Evolutionary conservation across 2,797 vertebrate genomes (phyloP), one percentile per base, ranked within the genome.

Genomic region (Tiaroga cobitis): DNA sequence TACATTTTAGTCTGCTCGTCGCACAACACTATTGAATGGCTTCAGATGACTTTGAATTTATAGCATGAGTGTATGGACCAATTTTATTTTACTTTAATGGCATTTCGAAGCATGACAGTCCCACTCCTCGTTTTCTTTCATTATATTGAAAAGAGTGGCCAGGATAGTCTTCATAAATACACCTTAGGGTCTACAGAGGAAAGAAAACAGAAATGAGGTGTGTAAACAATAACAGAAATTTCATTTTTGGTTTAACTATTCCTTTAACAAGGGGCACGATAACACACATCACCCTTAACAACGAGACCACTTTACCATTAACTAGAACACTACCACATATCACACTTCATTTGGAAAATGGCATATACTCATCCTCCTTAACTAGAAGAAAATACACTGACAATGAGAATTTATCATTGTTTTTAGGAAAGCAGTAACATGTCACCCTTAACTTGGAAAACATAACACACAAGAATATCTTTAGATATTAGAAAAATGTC

Each of bases 201-300:
- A 51, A 51, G 5, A 51, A 54, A 54, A 3, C 51, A 54, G 4
- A 16, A 56, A 56, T 56, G 21, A 21, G 54, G 8, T 24, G 8
- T 8, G 21, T 24, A 26, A 43, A 8, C 16, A 49, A 77, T 59
- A 21, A 77, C 34, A 61, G 11, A 6, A 59, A 39, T 77, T 39
- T n/a, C 7, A 39, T 18, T 61, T 39, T 41, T 59, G 34, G 34
- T n/a, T 77, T 1, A 77, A 39, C 8, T 41, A 56, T 39, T 59
- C 32, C 34, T 39, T 37, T 39, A 77, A 61, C 19, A 56, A 76
- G 46, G 43, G 21, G 49, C 1, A 76, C 6, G 2, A 54, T 37
- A 76, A 37, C 32, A 76, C 5, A 75, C 32, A 29, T 74, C 43
- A 74, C 26, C 72, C 49, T 80, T 65, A 80, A 80, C n/a, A 65